A percentile compares a stretch with the other conserved stretches of the same genome.
These are phyloP conservation scores for Drosophila rhopaloa DNA, from an alignment of 1,140 invertebrate genomes.

Conservation along the genomic window DNA sequence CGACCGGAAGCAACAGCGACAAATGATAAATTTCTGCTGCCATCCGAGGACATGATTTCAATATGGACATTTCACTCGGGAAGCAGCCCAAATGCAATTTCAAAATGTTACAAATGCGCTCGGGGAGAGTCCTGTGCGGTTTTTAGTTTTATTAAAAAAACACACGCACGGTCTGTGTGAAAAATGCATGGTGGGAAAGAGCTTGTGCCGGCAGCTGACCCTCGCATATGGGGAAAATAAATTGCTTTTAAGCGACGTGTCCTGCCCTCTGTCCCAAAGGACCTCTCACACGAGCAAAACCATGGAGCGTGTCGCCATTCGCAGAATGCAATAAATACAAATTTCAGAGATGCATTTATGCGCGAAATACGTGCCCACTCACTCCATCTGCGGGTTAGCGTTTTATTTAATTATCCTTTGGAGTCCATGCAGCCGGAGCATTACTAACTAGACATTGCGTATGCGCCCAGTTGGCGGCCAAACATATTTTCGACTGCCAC, in stretches of 20 bases:
- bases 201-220: slow-evolving; percentile 43
- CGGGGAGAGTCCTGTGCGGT: slow-evolving; percentile 24
- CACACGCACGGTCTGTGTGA: background rate
- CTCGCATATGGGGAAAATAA: slow-evolving; percentile 55
- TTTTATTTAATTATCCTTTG: slow-evolving; percentile 47
- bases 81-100: slow-evolving; percentile 52
- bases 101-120: slow-evolving; percentile 26
- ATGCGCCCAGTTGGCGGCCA: slow-evolving; percentile 20
- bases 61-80: slow-evolving; percentile 44
- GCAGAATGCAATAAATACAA: slow-evolving; percentile 68
- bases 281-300: slow-evolving; percentile 1
- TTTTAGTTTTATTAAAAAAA: slow-evolving; percentile 58
- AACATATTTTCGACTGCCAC: slow-evolving; percentile 36
- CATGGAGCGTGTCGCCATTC: slow-evolving; percentile 42
- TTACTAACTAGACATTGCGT: slow-evolving; percentile 40
- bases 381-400: slow-evolving; percentile 10
- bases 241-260: slow-evolving; percentile 65
- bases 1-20: background rate
- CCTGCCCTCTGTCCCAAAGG: slow-evolving; percentile 26
- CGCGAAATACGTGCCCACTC: slow-evolving; percentile 43
- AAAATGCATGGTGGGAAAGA: slow-evolving; percentile 34
- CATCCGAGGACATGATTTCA: slow-evolving; percentile 40
- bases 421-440: slow-evolving; percentile 13
- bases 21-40: slow-evolving; percentile 18
- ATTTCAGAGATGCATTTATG: slow-evolving; percentile 60